Conservation (phyloP, 1,140 invertebrate genomes). For the Aplysia californica region DNA sequence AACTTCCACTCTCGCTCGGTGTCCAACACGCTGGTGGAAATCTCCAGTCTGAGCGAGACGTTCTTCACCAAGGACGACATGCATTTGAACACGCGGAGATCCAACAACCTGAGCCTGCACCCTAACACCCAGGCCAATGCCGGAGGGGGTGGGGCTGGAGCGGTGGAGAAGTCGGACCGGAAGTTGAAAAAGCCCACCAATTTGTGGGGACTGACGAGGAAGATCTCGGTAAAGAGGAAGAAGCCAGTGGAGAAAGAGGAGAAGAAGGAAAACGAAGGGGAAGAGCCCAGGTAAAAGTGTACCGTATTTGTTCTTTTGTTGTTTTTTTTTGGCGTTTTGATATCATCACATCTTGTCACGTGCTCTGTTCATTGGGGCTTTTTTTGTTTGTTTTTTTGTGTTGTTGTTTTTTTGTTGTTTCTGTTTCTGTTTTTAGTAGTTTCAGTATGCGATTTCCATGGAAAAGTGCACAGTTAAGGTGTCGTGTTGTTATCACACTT, state of each 20-base stretch:
- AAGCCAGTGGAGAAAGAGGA: constrained; percentile 1
- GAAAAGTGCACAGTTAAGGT: too few relatives aligned
- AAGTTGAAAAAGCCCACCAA: constrained; percentile 27
- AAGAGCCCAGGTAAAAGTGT: too few relatives aligned
- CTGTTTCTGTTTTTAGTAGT: not conserved
- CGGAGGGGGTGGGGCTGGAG: not conserved
- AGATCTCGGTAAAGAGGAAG: constrained; percentile 21
- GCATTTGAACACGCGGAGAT: not conserved
- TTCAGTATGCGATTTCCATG: too few relatives aligned
- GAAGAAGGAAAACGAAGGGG: not conserved
- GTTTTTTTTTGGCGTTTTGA: too few relatives aligned
- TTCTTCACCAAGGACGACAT: constrained; percentile 20
- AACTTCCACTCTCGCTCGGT: not conserved
- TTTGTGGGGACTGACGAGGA: constrained; percentile 21
- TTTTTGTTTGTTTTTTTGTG: not conserved
- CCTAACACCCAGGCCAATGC: not conserved
- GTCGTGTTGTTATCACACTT: too few relatives aligned
- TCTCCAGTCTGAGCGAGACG: not conserved
- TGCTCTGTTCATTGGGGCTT: not conserved
- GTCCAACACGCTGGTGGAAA: constrained; percentile 12
- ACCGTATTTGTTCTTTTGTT: too few relatives aligned
- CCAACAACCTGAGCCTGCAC: not conserved
- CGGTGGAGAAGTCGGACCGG: not conserved
- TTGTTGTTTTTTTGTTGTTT: not conserved
- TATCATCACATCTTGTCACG: too few relatives aligned